phyloP scores from a whole-genome alignment of 2,797 vertebrate species.

The Gadopsis marmoratus region DNA sequence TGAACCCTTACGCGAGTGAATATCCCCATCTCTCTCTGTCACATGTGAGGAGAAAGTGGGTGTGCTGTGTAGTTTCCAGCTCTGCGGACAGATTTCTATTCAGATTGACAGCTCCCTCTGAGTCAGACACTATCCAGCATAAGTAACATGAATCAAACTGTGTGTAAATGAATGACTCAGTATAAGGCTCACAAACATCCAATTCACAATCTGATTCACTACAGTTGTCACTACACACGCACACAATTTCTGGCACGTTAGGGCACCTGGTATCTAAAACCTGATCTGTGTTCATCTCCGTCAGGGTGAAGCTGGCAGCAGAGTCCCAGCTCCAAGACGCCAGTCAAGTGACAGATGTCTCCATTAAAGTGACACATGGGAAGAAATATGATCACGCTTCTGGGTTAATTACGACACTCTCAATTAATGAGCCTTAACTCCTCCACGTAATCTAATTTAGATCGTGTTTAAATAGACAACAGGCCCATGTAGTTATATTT shows the following conservation, averaged over 20 bases:
- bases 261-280: conserved; percentile 44
- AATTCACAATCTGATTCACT: conserved; percentile 30
- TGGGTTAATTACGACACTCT: conserved; percentile 77
- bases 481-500: conserved; percentile 47
- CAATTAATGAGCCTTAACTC: conserved; percentile 75
- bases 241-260: background rate
- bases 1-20: conserved; percentile 31
- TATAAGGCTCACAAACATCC: conserved; percentile 41
- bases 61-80: conserved; percentile 60
- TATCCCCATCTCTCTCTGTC: conserved; percentile 33
- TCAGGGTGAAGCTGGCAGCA: conserved; percentile 38
- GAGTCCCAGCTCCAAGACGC: conserved; percentile 47
- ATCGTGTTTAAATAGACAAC: conserved; percentile 65
- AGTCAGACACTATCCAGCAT: conserved; percentile 57
- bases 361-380: conserved; percentile 73
- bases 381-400: conserved; percentile 72
- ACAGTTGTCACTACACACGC: background rate
- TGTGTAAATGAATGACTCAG: conserved; percentile 54
- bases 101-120: conserved; percentile 59
- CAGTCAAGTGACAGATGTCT: conserved; percentile 79
- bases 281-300: conserved; percentile 35
- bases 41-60: conserved; percentile 55
- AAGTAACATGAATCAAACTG: conserved; percentile 47
- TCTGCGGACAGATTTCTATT: conserved; percentile 34
- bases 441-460: conserved; percentile 72